These are phyloP conservation scores for Machimus atricapillus DNA, from an alignment of 2,888 invertebrate species.

Conservation along the genomic window DNA sequence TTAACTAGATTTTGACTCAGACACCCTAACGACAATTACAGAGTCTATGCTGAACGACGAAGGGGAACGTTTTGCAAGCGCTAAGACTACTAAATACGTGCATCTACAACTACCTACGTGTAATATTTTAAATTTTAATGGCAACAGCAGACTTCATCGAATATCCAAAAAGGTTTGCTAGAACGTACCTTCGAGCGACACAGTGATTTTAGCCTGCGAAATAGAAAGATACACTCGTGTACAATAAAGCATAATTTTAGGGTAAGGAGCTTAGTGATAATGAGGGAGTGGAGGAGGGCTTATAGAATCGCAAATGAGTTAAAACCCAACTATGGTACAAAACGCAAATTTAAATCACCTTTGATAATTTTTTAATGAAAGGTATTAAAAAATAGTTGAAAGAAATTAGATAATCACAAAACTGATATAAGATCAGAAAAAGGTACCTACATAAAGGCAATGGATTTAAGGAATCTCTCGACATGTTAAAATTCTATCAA, in stretches of 20 bases:
- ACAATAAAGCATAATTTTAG: background rate
- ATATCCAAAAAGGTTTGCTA: background rate
- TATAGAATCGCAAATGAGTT: background rate
- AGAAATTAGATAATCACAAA: background rate
- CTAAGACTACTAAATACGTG: background rate
- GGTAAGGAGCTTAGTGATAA: background rate
- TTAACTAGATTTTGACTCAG: background rate
- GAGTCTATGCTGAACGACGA: background rate
- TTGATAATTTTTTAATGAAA: background rate
- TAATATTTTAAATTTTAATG: background rate
- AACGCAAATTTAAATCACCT: background rate
- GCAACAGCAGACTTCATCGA: background rate
- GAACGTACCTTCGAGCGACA: conserved; percentile 29
- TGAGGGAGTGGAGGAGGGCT: background rate
- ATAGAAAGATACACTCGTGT: conserved; percentile 9
- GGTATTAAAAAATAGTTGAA: background rate
- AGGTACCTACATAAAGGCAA: background rate
- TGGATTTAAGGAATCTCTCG: background rate
- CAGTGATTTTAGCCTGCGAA: conserved; percentile 17
- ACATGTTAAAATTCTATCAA: background rate
- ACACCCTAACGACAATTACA: background rate
- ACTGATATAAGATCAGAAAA: background rate
- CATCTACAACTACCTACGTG: background rate
- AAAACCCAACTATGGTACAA: background rate
- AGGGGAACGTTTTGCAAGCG: background rate